These are phyloP conservation scores for Scomber colias DNA, from an alignment of 2,113 vertebrate species.

Conservation along the genomic window DNA sequence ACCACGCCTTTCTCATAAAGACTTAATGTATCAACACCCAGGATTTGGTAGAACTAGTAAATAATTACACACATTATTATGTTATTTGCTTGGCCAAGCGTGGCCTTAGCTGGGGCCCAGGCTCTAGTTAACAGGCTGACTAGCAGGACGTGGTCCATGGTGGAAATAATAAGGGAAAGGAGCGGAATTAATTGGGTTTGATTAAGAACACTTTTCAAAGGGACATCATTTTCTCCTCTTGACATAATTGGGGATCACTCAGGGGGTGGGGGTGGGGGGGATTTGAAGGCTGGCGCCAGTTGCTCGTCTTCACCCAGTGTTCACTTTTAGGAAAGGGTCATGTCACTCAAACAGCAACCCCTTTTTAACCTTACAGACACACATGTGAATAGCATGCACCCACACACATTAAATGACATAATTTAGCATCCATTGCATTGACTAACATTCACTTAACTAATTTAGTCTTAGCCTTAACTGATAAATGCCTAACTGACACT, in stretches of 20 bases:
- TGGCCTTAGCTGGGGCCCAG: conserved; percentile 73
- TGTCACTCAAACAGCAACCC: conserved; percentile 34
- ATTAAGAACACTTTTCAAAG: conserved; percentile 86
- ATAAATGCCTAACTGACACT: not conserved
- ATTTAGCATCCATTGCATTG: conserved; percentile 2
- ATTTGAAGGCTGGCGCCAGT: conserved; percentile 80
- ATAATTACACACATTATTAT: conserved; percentile 81
- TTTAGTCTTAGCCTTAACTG: not conserved
- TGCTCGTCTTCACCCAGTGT: conserved; percentile 61
- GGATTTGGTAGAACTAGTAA: conserved; percentile 68
- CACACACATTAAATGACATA: not conserved
- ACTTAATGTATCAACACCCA: conserved; percentile 31
- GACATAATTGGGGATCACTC: conserved; percentile 79
- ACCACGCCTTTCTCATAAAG: conserved; percentile 39
- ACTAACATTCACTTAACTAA: not conserved
- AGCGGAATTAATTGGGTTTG: conserved; percentile 91
- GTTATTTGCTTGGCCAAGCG: conserved; percentile 78
- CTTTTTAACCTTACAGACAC: not conserved
- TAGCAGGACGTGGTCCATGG: conserved; percentile 75
- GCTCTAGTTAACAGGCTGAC: conserved; percentile 83
- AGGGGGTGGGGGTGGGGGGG: conserved; percentile 52
- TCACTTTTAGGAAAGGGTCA: conserved; percentile 46
- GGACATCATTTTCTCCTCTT: conserved; percentile 78
- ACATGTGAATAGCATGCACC: conserved; percentile 7
- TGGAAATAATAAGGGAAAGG: conserved; percentile 87